These are phyloP conservation scores for Syngnathus rostellatus DNA, from an alignment of 2,797 vertebrate species.

Conservation along the genomic window DNA sequence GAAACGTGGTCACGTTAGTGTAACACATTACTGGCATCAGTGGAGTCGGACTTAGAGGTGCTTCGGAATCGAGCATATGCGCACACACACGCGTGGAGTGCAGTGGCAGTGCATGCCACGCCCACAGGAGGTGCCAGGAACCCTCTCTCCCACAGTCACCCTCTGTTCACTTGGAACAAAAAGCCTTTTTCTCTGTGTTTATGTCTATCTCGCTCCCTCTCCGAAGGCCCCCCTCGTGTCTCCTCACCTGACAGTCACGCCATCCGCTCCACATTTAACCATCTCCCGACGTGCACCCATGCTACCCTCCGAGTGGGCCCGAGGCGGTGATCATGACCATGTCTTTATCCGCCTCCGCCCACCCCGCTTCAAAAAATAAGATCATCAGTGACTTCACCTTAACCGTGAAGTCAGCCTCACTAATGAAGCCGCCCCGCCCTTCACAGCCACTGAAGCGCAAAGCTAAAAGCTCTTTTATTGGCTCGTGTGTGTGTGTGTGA, in stretches of 20 bases:
- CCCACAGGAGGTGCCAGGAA: conserved; percentile 62
- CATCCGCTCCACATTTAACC: neutral
- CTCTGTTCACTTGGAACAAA: conserved; percentile 70
- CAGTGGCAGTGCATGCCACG: conserved; percentile 49
- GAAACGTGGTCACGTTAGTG: neutral
- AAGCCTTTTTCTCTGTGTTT: conserved; percentile 42
- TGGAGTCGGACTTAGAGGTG: neutral
- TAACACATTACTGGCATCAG: neutral
- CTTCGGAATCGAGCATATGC: conserved; percentile 6
- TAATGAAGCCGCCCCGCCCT: conserved; percentile 57
- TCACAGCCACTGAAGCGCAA: conserved; percentile 3
- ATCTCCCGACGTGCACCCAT: neutral
- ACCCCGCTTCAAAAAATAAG: conserved; percentile 10
- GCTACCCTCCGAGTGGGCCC: neutral
- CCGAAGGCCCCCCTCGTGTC: too few species aligned
- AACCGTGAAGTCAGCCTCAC: conserved; percentile 66
- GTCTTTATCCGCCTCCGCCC: neutral
- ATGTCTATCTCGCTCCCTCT: conserved; percentile 10
- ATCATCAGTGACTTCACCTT: conserved; percentile 59
- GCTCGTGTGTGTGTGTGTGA: conserved; percentile 12
- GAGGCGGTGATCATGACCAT: neutral
- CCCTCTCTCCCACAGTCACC: conserved; percentile 61
- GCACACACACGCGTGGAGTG: conserved; percentile 20
- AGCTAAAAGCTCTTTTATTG: conserved; percentile 23
- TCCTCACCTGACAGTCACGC: conserved; percentile 12